These are phyloP conservation scores for Aphelenchoides fujianensis DNA, from an alignment of 1,140 invertebrate genomes.

Conservation along the genomic window DNA sequence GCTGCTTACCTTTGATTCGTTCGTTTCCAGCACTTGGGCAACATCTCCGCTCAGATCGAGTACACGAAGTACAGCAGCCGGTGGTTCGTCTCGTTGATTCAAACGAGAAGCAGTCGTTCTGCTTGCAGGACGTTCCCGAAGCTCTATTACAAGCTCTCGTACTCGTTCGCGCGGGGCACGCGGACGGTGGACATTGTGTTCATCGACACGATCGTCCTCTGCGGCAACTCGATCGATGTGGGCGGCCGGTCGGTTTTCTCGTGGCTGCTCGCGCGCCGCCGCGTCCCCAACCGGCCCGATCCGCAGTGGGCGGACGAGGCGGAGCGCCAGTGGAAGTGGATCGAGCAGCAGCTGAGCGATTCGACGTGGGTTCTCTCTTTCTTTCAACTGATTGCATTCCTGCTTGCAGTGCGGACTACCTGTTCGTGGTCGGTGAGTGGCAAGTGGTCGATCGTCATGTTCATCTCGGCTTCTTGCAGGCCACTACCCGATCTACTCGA, in stretches of 20 bases:
- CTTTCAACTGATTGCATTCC: neutral
- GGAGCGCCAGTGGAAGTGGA: conserved; percentile 64
- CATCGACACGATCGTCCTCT: conserved; percentile 51
- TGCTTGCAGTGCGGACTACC: conserved; percentile 64
- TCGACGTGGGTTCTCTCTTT: conserved; percentile 54
- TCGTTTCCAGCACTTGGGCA: conserved; percentile 63
- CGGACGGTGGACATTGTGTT: conserved; percentile 40
- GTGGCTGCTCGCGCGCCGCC: conserved; percentile 41
- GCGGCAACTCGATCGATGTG: conserved; percentile 51
- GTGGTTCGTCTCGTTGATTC: conserved; percentile 62
- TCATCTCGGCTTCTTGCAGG: too few species aligned
- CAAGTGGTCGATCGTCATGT: too few species aligned
- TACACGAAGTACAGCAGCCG: conserved; percentile 63
- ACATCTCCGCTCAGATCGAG: conserved; percentile 63
- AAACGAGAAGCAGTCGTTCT: conserved; percentile 16
- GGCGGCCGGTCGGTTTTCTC: conserved; percentile 27
- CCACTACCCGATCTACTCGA: conserved; percentile 67
- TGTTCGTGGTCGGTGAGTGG: conserved; percentile 65
- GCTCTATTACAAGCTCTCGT: conserved; percentile 39
- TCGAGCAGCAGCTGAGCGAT: conserved; percentile 60
- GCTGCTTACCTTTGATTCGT: neutral
- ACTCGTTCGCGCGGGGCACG: conserved; percentile 22
- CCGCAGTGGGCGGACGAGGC: conserved; percentile 41
- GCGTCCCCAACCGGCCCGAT: conserved; percentile 35
- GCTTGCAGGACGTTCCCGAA: conserved; percentile 49